Evolutionary conservation across 2,113 vertebrate species (phyloP), one percentile per base, ranked within the genome.

Genomic region (Setophaga coronata): DNA sequence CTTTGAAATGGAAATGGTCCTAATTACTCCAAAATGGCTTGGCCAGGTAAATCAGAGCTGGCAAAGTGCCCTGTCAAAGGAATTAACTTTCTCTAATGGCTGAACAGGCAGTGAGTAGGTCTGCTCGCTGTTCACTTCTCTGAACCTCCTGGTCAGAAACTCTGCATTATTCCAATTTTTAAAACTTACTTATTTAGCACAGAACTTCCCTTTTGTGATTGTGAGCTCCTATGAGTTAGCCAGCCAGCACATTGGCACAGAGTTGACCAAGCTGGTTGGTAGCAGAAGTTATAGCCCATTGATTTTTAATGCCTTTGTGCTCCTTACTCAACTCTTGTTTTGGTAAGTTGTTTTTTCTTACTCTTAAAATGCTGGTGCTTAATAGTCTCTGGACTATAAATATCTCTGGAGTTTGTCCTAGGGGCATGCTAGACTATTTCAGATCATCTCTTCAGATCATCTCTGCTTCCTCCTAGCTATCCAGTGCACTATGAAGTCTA

Each of bases 181-280:
- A 29, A 6, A 79, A 21, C 6, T 43, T 57, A 50, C 9, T 58
- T 74, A n/a, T n/a, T 74, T 28, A 51, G 42, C 2, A 3, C 10
- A 48, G 57, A 85, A 47, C 79, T 79, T 74, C 17, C 14, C 4
- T 33, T 76, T 21, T 50, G 28, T 48, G 24, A 61, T 24, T 29
- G 4, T 48, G 18, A 70, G 13, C 4, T 82, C 67, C 56, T 47
- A 31, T 38, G 38, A 82, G 53, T 16, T 70, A 38, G 9, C 12
- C 6, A n/a, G 16, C 14, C 28, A 72, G 34, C 3, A 33, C 9
- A 33, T 10, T 1, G 10, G 4, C 31, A 48, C 1, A 3, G 26
- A 58, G 16, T 4, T 83, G 21, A 73, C 29, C 19, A 43, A 33
- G 9, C 1, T 77, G 34, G 6, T 15, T 51, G 11, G 9, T 23